Conservation (phyloP, 2,113 vertebrate species). For the Limnothrissa miodon region DNA sequence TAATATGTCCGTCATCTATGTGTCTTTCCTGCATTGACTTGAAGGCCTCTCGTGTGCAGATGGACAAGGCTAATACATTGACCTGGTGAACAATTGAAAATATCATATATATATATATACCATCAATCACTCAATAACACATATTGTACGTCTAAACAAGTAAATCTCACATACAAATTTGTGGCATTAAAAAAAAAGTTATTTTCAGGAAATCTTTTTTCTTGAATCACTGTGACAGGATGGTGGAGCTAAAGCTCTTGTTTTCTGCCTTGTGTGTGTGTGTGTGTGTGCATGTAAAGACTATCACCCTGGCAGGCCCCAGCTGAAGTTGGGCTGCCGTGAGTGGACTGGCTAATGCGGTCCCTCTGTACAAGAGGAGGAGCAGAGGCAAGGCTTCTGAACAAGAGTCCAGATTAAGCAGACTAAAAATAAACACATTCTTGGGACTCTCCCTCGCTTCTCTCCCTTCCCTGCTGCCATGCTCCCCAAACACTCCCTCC, state of each 20-base stretch:
- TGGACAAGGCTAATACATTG: constrained; percentile 89
- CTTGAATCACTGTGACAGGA: background rate
- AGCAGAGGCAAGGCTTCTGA: background rate
- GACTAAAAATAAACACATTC: background rate
- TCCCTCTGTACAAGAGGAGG: background rate
- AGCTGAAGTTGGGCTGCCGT: background rate
- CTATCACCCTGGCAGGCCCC: background rate
- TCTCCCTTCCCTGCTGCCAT: constrained; percentile 22
- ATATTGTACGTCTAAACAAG: background rate
- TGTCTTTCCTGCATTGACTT: constrained; percentile 93
- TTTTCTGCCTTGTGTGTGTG: background rate
- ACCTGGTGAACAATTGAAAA: constrained; percentile 75
- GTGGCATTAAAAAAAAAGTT: background rate
- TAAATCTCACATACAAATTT: background rate
- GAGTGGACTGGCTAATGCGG: background rate
- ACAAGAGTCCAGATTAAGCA: background rate
- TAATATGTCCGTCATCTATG: constrained; percentile 92
- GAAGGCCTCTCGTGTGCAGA: constrained; percentile 92
- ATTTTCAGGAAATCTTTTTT: background rate
- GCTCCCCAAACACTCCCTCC: constrained; percentile 19
- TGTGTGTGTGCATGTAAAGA: background rate
- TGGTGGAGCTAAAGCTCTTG: background rate
- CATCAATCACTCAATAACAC: background rate
- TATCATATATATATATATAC: too few relatives aligned
- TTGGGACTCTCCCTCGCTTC: background rate